Conservation (phyloP, 2,888 invertebrate species). For the Epistrophella euchroma region DNA sequence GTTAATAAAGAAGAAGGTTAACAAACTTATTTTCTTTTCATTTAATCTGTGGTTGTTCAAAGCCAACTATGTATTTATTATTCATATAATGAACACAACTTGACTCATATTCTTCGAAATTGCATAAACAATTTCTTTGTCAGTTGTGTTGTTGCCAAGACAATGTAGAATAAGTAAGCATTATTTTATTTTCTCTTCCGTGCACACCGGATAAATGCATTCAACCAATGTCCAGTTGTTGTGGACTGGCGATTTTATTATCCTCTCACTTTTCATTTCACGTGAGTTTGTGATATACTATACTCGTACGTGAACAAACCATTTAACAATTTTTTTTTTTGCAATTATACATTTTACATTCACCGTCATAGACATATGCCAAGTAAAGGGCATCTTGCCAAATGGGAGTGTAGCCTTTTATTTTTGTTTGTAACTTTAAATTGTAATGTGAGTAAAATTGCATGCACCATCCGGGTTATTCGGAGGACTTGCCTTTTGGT, state of each 20-base stretch:
- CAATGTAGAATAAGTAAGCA: conserved; percentile 34
- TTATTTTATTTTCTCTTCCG: conserved; percentile 45
- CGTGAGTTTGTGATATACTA: conserved; percentile 11
- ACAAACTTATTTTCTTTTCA: conserved; percentile 3
- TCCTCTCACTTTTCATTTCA: conserved; percentile 58
- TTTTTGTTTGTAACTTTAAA: conserved; percentile 11
- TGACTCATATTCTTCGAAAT: conserved; percentile 41
- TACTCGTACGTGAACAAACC: conserved; percentile 23
- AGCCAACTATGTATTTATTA: conserved; percentile 4
- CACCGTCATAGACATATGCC: conserved; percentile 27
- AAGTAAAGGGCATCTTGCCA: conserved; percentile 64
- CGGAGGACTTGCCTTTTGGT: conserved; percentile 1
- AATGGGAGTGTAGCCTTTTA: conserved; percentile 46
- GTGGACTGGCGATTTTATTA: conserved; percentile 28
- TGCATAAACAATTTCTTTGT: conserved; percentile 46
- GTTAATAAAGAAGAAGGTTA: conserved; percentile 21
- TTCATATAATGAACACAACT: background rate
- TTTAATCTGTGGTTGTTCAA: background rate
- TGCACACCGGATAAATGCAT: conserved; percentile 39
- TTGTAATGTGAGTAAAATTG: conserved; percentile 20
- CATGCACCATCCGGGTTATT: background rate
- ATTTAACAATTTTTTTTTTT: conserved; percentile 45
- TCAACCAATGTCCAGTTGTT: conserved; percentile 45
- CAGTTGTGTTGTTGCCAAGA: conserved; percentile 34
- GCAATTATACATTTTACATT: conserved; percentile 46